These are phyloP conservation scores for Cataglyphis albicans DNA, from an alignment of 2,888 invertebrate species.

Conservation along the genomic window DNA sequence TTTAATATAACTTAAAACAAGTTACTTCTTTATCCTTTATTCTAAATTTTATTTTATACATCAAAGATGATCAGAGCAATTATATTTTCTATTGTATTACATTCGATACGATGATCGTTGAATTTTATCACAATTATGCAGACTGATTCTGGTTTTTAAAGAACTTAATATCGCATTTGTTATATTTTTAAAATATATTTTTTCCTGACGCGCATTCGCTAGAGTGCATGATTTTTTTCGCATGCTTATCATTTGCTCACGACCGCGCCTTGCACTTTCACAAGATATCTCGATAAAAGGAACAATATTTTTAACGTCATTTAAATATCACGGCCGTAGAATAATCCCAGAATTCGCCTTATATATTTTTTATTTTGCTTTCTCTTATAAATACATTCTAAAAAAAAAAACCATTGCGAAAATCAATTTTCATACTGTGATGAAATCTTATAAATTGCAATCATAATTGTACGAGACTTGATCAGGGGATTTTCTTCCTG, in stretches of 20 bases:
- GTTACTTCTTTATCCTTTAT: neutral
- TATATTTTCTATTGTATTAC: neutral
- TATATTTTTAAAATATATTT: neutral
- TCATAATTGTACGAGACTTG: neutral
- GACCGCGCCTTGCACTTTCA: neutral
- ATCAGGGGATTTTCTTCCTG: neutral
- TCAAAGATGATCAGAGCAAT: neutral
- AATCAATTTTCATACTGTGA: neutral
- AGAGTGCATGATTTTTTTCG: conserved; percentile 2
- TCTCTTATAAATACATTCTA: neutral
- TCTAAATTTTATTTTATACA: neutral
- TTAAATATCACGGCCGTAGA: conserved; percentile 13
- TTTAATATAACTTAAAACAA: neutral
- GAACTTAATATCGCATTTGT: neutral
- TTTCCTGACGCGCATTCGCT: neutral
- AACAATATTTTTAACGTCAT: conserved; percentile 6
- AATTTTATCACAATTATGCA: neutral
- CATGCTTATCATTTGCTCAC: neutral
- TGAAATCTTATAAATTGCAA: conserved; percentile 2
- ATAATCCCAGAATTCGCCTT: neutral
- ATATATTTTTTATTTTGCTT: neutral
- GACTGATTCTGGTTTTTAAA: neutral
- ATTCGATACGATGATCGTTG: too few relatives aligned
- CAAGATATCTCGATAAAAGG: neutral
- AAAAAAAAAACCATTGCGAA: neutral